phyloP scores from a whole-genome alignment of 2,888 invertebrate genomes.

The Xestia xanthographa region DNA sequence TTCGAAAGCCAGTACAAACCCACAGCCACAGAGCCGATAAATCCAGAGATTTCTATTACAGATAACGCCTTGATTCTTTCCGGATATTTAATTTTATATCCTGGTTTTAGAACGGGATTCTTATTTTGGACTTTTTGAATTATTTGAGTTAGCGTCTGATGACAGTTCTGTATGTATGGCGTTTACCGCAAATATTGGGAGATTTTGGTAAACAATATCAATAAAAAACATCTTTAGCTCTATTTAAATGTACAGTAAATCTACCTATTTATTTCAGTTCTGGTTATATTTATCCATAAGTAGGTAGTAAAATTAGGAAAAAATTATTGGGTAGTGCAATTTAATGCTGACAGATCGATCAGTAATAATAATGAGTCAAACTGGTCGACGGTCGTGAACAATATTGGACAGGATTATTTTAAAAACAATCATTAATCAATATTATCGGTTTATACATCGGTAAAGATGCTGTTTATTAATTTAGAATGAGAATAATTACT shows the following conservation, averaged over 20 bases:
- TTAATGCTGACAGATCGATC: constrained; percentile 6
- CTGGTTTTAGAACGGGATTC: constrained; percentile 76
- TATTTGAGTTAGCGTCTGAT: constrained; percentile 55
- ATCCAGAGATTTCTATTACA: constrained; percentile 89
- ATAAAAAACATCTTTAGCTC: neutral
- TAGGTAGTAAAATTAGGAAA: neutral
- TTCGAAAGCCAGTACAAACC: constrained; percentile 81
- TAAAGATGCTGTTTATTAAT: neutral
- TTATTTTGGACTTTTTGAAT: constrained; percentile 77
- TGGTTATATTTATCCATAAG: neutral
- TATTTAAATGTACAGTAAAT: neutral
- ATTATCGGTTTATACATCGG: neutral
- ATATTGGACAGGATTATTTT: constrained; percentile 5
- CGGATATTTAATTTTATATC: constrained; percentile 88
- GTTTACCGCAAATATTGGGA: neutral
- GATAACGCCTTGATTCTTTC: constrained; percentile 88
- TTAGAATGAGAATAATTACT: neutral
- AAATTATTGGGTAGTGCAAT: neutral
- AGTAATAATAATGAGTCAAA: neutral
- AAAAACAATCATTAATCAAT: neutral
- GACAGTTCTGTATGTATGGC: constrained; percentile 44
- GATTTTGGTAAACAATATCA: neutral
- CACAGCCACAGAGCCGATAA: constrained; percentile 86
- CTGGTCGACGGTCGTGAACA: neutral
- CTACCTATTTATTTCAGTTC: neutral